Evolutionary conservation across 1,140 invertebrate genomes (phyloP), one percentile per base, ranked within the genome.

Genomic region (Tetragonula clypearis): DNA sequence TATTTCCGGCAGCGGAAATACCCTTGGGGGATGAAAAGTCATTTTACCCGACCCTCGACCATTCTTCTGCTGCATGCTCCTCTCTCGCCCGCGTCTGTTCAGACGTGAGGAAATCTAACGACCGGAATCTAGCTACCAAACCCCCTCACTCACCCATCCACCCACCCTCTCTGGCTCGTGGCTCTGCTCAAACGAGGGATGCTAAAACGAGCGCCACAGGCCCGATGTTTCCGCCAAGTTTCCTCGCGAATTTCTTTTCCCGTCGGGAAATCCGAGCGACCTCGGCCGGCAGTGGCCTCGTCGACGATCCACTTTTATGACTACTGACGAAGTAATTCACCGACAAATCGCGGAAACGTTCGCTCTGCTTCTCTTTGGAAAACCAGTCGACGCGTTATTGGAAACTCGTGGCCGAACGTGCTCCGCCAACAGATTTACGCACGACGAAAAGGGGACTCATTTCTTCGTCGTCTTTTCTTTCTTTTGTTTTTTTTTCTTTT

Each of bases 21-120:
- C 87, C 90, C 90, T 69, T 79, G 62, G 85, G 91, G 90, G 77
- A 91, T 68, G 89, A 90, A 92, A 91, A 92, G 88, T 90, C 86
- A 91, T 92, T 92, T 91, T 90, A 89, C 87, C 86, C 82, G 85
- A 86, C 86, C 85, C 85, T 85, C 84, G 74, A 75, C 87, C 84
- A 79, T 88, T 80, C 84, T 56, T 41, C 62, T 19, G 66, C 26
- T 56, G 26, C 49, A 41, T 9, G 66, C 73, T 66, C 66, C 56
- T 41, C 15, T 19, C 55, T 62, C 60, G 8, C 41, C 49, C 26
- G 41, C 68, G 35, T 82, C 71, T 69, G 23, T 75, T 80, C 82
- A 86, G 77, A 84, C 84, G 83, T 65, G 88, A 79, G 76, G 81
- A 90, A 89, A 88, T 65, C 72, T 88, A 88, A 91, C 90, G 85